These are phyloP conservation scores for Labeo rohita DNA, from an alignment of 2,113 vertebrate genomes.

Conservation along the genomic window DNA sequence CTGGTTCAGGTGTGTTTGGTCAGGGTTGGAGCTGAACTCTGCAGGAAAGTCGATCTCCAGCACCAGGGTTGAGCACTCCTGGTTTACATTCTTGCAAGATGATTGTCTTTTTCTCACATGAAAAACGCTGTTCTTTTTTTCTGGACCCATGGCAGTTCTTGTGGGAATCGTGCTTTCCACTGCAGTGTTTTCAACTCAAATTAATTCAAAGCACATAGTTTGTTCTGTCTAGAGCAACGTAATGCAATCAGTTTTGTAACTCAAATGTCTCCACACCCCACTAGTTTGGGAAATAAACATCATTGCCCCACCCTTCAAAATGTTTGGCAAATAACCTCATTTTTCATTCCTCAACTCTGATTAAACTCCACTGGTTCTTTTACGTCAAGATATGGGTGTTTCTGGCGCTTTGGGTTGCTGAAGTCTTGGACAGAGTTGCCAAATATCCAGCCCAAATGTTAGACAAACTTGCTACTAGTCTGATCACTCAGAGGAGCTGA, in stretches of 20 bases:
- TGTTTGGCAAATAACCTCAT: not conserved
- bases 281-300: not conserved
- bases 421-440: not conserved
- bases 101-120: not conserved
- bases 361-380: not conserved
- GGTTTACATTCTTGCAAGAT: not conserved
- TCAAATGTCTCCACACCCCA: slow-evolving; percentile 7
- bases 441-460: not conserved
- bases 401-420: not conserved
- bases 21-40: too few relatives aligned
- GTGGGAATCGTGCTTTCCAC: not conserved
- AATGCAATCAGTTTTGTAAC: slow-evolving; percentile 2
- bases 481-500: not conserved
- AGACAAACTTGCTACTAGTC: not conserved
- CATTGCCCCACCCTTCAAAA: slow-evolving; percentile 6
- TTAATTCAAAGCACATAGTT: not conserved
- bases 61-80: too few relatives aligned
- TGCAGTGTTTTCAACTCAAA: not conserved
- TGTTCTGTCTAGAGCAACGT: not conserved
- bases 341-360: not conserved
- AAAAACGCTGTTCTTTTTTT: not conserved
- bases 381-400: not conserved
- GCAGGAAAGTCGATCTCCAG: too few relatives aligned
- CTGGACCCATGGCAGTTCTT: not conserved
- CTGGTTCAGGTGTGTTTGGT: too few relatives aligned